phyloP scores from a whole-genome alignment of 2,888 invertebrate species.

The Agelastica alni region DNA sequence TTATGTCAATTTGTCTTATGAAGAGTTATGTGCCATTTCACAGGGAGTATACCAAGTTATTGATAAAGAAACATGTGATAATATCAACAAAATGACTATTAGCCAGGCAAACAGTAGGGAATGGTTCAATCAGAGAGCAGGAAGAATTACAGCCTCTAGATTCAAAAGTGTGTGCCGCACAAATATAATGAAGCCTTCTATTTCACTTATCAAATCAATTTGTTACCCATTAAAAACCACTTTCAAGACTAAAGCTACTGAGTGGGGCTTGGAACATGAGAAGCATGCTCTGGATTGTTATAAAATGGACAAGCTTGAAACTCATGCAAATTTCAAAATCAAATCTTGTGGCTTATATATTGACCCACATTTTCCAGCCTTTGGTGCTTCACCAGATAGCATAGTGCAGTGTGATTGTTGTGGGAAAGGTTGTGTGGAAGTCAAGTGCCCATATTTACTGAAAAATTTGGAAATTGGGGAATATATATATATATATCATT shows the following conservation, averaged over 20 bases:
- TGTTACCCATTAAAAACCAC: constrained; percentile 8
- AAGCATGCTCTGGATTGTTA: constrained; percentile 11
- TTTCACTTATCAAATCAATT: constrained; percentile 7
- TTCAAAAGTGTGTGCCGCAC: constrained; percentile 15
- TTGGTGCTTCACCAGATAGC: constrained; percentile 13
- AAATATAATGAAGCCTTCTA: constrained; percentile 2
- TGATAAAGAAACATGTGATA: too few relatives aligned
- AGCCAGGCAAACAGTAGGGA: constrained; percentile 6
- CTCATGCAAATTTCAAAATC: constrained; percentile 15
- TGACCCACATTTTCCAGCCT: constrained; percentile 1
- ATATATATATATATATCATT: background rate
- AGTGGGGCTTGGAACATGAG: constrained; percentile 16
- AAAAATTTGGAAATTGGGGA: background rate
- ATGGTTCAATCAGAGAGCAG: constrained; percentile 26
- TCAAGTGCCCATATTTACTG: constrained; percentile 19
- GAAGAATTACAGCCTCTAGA: constrained; percentile 24
- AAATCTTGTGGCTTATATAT: constrained; percentile 14
- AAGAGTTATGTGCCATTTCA: too few relatives aligned
- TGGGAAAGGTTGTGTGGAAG: constrained; percentile 12
- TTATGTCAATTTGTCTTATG: too few relatives aligned
- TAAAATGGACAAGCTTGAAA: background rate
- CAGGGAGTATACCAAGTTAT: too few relatives aligned
- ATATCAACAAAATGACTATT: background rate
- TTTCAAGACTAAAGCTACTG: constrained; percentile 10
- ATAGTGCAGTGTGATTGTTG: constrained; percentile 16